Base-by-base conservation (phyloP, 1,140 invertebrate genomes). In the Caenorhabditis inopinata region DNA sequence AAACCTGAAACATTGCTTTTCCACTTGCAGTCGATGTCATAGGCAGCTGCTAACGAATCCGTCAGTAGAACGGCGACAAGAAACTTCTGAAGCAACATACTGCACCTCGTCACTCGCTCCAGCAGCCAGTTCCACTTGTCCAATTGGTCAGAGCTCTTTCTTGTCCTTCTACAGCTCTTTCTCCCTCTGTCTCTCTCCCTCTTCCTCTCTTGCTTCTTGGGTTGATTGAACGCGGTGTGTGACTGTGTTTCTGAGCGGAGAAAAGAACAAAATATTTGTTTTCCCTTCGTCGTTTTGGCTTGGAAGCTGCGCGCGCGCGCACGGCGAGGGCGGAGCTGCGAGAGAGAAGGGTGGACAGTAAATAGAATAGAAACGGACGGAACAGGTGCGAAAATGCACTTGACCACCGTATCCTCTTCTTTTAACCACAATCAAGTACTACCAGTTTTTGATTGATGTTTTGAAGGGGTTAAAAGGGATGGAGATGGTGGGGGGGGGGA, bases 21-120 rank as follows among this genome's bases (percentile, higher is more conserved):
- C 76, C 76, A 78, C 11, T 53, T 51, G 53, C 76, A 78, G 21
- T 78, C 76, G n/a, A 53, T 46, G 46, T 78, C 76, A 53, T 58
- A 78, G 14, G 51, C 76, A 12, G 35, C 35, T 3, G 58, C 18
- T 11, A 18, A 47, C 11, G 32, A 21, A 25, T 27, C 29, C 12
- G 48, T 25, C 73, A 68, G 58, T 29, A n/a, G 16, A 1, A 42
- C 29, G 29, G 16, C 12, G 27, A 32, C 16, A 18, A 4, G 14
- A 68, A 21, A 23, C 2, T 5, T 32, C 7, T 32, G 11, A 14
- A 42, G 38, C 38, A n/a, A n/a, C n/a, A n/a, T n/a, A 16, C 47
- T 48, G 47, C 11, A n/a, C 5, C 6, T n/a, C n/a, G n/a, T n/a
- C n/a, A n/a, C n/a, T n/a, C n/a, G n/a, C n/a, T n/a, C n/a, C n/a